Conservation (phyloP, 2,888 invertebrate species). For the Drosophila siamana region DNA sequence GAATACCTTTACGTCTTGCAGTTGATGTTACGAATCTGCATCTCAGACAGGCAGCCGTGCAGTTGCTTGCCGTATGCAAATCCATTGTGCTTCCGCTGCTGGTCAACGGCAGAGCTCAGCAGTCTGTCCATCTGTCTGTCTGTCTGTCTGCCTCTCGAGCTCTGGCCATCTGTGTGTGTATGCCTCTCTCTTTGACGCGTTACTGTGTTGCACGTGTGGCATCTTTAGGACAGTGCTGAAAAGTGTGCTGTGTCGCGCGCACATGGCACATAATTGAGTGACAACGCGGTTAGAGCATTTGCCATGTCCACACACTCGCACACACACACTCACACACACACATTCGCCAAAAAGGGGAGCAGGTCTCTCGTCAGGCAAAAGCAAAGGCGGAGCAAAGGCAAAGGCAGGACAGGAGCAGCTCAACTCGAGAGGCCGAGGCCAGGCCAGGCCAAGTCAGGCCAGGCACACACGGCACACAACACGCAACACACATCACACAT, state of each 20-base stretch:
- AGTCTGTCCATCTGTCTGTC: neutral
- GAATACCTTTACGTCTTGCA: too few species aligned
- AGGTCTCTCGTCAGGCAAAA: neutral
- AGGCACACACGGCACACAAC: too few species aligned
- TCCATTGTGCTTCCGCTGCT: conserved; percentile 19
- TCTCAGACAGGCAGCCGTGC: neutral
- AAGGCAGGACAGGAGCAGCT: neutral
- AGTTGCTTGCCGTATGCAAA: conserved; percentile 17
- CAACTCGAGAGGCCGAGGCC: neutral
- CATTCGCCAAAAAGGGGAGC: conserved; percentile 5
- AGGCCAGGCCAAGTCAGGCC: neutral
- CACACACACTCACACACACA: neutral
- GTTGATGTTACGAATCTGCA: neutral
- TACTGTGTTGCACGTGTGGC: conserved; percentile 13
- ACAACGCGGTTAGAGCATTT: conserved; percentile 77
- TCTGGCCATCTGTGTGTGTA: neutral
- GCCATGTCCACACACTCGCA: conserved; percentile 52
- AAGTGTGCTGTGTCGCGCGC: conserved; percentile 71
- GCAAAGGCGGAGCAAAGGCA: neutral
- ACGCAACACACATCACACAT: too few species aligned
- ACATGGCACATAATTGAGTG: conserved; percentile 80
- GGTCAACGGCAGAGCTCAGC: conserved; percentile 9
- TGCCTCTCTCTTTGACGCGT: neutral
- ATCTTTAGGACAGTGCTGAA: conserved; percentile 69
- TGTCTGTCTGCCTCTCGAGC: neutral